A percentile compares a stretch with the other conserved stretches of the same genome.
Conservation (phyloP, 2,113 vertebrate species). For the Trochalopteron elliotii region DNA sequence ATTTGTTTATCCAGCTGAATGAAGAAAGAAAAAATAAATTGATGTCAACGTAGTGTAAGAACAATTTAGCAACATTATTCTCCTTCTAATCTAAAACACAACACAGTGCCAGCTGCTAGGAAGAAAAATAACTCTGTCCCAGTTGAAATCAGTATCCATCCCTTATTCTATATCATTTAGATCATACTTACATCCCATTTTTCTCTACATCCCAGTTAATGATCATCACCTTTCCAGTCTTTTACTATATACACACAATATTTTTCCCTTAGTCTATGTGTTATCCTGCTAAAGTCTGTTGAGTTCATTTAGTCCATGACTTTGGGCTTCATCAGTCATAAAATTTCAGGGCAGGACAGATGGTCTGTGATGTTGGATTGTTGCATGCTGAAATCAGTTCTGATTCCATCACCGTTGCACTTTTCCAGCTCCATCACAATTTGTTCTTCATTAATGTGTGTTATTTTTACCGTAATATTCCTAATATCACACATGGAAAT, state of each 20-base stretch:
- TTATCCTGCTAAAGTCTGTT: not conserved
- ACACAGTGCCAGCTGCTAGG: not conserved
- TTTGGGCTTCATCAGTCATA: not conserved
- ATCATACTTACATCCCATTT: not conserved
- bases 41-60: not conserved
- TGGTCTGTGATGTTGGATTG: not conserved
- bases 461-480: not conserved
- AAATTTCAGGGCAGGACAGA: not conserved
- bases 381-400: not conserved
- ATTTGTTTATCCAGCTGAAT: not conserved
- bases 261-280: rapidly evolving
- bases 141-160: not conserved
- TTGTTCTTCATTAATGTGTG: not conserved
- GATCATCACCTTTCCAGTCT: not conserved
- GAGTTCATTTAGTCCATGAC: not conserved
- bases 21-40: not conserved
- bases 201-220: not conserved
- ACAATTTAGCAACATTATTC: not conserved
- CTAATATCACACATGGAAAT: too few species aligned
- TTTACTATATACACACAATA: not conserved
- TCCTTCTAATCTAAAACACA: not conserved
- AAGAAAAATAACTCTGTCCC: not conserved
- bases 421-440: not conserved
- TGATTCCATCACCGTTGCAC: not conserved
- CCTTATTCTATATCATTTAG: not conserved